Evolutionary conservation across 2,888 invertebrate genomes (phyloP).

Genomic region (Coenonympha arcania): DNA sequence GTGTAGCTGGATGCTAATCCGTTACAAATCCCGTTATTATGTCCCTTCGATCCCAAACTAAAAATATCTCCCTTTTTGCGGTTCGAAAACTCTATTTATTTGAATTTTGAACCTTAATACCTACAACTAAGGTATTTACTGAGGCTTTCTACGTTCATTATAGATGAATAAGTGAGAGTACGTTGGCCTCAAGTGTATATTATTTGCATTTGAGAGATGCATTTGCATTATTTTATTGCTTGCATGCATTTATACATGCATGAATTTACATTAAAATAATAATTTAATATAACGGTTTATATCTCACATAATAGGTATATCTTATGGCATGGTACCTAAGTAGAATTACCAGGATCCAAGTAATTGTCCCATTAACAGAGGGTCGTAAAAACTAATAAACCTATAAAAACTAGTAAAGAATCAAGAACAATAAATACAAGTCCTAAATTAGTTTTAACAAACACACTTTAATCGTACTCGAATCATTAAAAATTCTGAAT

Average conservation of each 20-base stretch:
- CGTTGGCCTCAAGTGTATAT: constrained; percentile 29
- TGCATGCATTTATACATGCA: neutral
- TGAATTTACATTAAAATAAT: too few species aligned
- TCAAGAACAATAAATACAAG: too few species aligned
- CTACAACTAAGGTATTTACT: neutral
- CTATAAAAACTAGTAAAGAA: too few species aligned
- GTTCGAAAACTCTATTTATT: neutral
- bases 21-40: constrained; percentile 61
- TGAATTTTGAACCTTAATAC: constrained; percentile 9
- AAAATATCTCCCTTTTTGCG: constrained; percentile 3
- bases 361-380: too few species aligned
- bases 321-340: too few species aligned
- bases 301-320: too few species aligned
- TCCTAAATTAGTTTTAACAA: too few species aligned
- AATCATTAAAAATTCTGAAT: too few species aligned
- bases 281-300: too few species aligned
- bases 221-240: constrained; percentile 8
- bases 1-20: constrained; percentile 31
- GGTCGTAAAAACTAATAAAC: too few species aligned
- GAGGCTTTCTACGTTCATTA: constrained; percentile 24
- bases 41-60: constrained; percentile 57
- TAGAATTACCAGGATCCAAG: too few species aligned
- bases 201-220: constrained; percentile 16
- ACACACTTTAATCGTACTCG: too few species aligned
- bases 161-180: constrained; percentile 30